These are phyloP conservation scores for Lerema accius DNA, from an alignment of 1,140 invertebrate species.

Conservation along the genomic window DNA sequence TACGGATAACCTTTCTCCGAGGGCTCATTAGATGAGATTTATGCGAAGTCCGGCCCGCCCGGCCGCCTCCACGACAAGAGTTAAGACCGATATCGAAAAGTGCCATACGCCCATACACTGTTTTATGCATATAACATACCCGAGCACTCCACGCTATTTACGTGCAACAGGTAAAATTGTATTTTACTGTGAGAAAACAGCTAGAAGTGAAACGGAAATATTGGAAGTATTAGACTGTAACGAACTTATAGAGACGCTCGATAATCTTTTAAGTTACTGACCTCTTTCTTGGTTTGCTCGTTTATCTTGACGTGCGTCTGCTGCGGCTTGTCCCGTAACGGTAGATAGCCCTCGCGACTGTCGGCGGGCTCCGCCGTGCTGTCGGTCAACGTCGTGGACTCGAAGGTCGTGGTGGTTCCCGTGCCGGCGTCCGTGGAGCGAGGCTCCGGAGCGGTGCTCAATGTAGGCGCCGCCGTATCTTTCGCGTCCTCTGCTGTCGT, in stretches of 20 bases:
- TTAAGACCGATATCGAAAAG: conserved; percentile 39
- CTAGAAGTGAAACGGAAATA: conserved; percentile 57
- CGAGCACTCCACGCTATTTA: conserved; percentile 32
- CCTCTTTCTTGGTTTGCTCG: conserved; percentile 82
- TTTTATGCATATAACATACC: conserved; percentile 38
- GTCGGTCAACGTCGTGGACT: conserved; percentile 65
- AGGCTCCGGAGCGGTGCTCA: conserved; percentile 58
- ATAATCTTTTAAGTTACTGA: conserved; percentile 70
- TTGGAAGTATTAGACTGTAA: conserved; percentile 68
- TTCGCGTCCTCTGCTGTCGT: conserved; percentile 59
- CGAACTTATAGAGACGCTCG: conserved; percentile 56
- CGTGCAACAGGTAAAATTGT: conserved; percentile 43
- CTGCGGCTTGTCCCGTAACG: conserved; percentile 76
- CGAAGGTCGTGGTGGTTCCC: conserved; percentile 41
- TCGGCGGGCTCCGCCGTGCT: conserved; percentile 69
- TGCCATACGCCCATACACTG: conserved; percentile 34
- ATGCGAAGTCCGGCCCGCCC: conserved; percentile 40
- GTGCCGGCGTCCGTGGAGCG: conserved; percentile 67
- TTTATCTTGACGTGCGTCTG: conserved; percentile 80
- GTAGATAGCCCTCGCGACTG: conserved; percentile 77
- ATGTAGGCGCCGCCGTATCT: conserved; percentile 59
- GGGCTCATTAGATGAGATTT: conserved; percentile 59
- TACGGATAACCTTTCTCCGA: conserved; percentile 61
- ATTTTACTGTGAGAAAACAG: conserved; percentile 50
- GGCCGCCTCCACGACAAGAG: conserved; percentile 28